Evolutionary conservation across 2,888 invertebrate species (phyloP).

Genomic region (Mythimna lalbum): DNA sequence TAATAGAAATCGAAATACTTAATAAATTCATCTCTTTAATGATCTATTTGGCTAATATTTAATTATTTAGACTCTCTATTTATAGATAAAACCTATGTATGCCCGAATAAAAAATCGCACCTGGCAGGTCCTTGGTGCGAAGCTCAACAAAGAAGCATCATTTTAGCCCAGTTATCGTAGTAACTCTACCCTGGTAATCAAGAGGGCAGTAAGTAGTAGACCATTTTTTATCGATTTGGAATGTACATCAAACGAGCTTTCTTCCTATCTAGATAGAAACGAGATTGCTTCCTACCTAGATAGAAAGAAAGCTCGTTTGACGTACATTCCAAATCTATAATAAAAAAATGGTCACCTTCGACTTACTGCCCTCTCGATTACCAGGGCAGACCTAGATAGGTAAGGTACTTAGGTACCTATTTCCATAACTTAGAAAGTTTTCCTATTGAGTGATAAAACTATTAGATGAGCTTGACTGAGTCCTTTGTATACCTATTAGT

Average conservation of each 20-base stretch:
- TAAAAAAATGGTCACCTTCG: too few species aligned
- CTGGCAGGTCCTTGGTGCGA: background rate
- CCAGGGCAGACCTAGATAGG: too few species aligned
- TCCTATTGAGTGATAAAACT: slow-evolving; percentile 10
- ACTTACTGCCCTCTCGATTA: too few species aligned
- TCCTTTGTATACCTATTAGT: background rate
- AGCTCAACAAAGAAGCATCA: background rate
- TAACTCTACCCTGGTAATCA: too few species aligned
- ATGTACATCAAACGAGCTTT: too few species aligned
- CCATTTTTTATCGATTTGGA: too few species aligned
- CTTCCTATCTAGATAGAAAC: too few species aligned
- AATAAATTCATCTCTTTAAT: background rate
- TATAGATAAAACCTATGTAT: background rate
- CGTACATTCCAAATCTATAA: too few species aligned
- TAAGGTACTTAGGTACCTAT: background rate
- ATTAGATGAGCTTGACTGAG: slow-evolving; percentile 11
- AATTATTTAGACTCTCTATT: background rate
- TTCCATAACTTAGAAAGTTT: background rate
- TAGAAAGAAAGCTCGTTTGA: too few species aligned
- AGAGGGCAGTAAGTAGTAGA: too few species aligned
- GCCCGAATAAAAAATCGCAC: background rate
- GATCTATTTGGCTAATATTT: background rate
- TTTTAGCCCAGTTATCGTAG: background rate
- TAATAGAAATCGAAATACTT: background rate
- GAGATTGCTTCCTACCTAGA: too few species aligned